phyloP scores from a whole-genome alignment of 2,113 vertebrate species.

The Zapornia atra region DNA sequence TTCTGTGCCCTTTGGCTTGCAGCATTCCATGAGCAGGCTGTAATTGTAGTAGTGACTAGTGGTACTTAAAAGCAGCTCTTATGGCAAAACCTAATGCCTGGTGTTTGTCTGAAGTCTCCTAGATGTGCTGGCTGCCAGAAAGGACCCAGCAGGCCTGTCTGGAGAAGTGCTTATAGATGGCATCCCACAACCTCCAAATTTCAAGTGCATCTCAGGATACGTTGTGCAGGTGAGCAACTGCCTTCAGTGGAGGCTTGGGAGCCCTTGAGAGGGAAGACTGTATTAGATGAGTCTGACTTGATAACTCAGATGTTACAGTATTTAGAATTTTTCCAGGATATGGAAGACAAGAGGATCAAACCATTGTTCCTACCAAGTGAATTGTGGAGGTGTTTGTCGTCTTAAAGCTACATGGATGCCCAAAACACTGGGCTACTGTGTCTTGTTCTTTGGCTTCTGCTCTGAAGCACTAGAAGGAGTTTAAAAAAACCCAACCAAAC shows the following conservation, averaged over 20 bases:
- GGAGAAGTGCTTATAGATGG: slow-evolving; percentile 67
- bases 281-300: neutral
- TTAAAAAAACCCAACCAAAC: neutral
- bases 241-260: neutral
- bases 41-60: neutral
- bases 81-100: neutral
- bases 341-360: neutral
- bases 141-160: slow-evolving; percentile 79
- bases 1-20: neutral
- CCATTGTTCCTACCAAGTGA: neutral
- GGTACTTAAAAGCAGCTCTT: neutral
- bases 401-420: neutral
- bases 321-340: neutral
- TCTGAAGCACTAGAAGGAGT: neutral
- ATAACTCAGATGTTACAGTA: neutral
- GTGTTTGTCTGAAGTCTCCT: slow-evolving; percentile 76
- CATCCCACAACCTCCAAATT: slow-evolving; percentile 45
- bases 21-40: neutral
- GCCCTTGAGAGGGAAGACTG: neutral
- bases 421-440: neutral
- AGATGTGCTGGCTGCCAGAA: slow-evolving; percentile 83
- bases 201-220: slow-evolving; percentile 69
- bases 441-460: neutral
- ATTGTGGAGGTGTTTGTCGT: neutral
- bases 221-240: slow-evolving; percentile 60